Evolutionary conservation across 1,140 invertebrate species (phyloP).

Genomic region (Cheumatopsyche charites): DNA sequence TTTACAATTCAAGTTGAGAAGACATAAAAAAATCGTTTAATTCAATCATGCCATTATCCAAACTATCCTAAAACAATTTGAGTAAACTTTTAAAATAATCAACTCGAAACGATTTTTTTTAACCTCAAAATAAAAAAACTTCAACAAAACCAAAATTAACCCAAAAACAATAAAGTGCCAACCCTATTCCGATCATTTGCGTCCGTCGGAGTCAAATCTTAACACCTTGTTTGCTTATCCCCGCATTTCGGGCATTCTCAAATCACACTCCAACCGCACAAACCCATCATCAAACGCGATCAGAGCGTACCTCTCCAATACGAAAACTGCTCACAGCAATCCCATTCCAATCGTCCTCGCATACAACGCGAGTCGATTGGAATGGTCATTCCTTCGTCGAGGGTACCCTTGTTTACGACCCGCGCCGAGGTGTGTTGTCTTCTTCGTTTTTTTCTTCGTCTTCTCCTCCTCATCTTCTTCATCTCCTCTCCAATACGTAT

Average conservation of each 20-base stretch:
- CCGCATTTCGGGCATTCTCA: constrained; percentile 1
- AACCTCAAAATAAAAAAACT: no score
- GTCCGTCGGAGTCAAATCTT: constrained; percentile 13
- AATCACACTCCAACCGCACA: constrained; percentile 2
- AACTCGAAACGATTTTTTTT: no score
- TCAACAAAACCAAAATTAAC: no score
- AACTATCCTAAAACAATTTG: no score
- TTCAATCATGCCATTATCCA: no score
- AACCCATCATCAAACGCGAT: background rate
- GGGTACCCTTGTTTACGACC: constrained; percentile 37
- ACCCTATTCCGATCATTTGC: constrained; percentile 22
- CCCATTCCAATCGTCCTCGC: constrained; percentile 9
- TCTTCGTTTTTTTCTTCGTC: background rate
- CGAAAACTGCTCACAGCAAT: background rate
- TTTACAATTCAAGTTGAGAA: no score
- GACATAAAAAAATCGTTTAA: no score
- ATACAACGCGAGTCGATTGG: background rate
- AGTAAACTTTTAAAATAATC: no score
- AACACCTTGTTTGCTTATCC: constrained; percentile 33
- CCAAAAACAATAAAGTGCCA: background rate
- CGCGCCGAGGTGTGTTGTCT: constrained; percentile 2
- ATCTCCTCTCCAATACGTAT: constrained; percentile 29
- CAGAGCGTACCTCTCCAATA: constrained; percentile 6
- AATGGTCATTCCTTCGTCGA: background rate
- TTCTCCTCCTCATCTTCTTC: background rate